phyloP scores from a whole-genome alignment of 2,797 vertebrate genomes.

The Megaceryle alcyon region DNA sequence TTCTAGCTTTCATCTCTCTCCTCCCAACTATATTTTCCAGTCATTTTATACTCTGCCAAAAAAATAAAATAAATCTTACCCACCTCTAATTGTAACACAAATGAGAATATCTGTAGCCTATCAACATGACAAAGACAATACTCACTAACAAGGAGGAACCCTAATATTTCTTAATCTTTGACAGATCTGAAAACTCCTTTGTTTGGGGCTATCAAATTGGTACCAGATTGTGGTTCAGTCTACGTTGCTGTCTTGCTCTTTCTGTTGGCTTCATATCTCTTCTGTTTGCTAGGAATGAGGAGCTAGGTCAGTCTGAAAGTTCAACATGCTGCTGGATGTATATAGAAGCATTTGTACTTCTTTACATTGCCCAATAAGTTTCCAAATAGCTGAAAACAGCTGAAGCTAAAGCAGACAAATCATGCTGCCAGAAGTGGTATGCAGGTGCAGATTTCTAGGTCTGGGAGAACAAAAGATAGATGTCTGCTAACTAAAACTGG shows the following conservation, averaged over 20 bases:
- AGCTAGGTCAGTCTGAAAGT: not conserved
- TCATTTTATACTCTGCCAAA: not conserved
- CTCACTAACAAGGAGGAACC: not conserved
- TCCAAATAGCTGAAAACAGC: not conserved
- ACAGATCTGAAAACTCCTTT: not conserved
- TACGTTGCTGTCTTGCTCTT: not conserved
- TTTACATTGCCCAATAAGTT: not conserved
- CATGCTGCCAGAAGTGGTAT: not conserved
- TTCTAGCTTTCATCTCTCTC: not conserved
- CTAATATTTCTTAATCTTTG: not conserved
- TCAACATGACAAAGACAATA: not conserved
- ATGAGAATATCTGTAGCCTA: not conserved
- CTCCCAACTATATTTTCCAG: not conserved
- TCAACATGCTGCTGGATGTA: not conserved
- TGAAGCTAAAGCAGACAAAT: not conserved
- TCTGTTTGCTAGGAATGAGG: not conserved
- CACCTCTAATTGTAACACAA: not conserved
- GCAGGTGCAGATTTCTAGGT: not conserved
- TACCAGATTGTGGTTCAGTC: not conserved
- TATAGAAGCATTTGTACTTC: not conserved
- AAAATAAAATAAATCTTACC: not conserved
- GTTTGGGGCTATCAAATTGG: not conserved
- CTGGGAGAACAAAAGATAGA: not conserved
- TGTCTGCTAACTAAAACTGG: not conserved
- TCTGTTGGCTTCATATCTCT: not conserved